These are phyloP conservation scores for Tenebrio molitor DNA, from an alignment of 1,140 invertebrate genomes.

Conservation along the genomic window DNA sequence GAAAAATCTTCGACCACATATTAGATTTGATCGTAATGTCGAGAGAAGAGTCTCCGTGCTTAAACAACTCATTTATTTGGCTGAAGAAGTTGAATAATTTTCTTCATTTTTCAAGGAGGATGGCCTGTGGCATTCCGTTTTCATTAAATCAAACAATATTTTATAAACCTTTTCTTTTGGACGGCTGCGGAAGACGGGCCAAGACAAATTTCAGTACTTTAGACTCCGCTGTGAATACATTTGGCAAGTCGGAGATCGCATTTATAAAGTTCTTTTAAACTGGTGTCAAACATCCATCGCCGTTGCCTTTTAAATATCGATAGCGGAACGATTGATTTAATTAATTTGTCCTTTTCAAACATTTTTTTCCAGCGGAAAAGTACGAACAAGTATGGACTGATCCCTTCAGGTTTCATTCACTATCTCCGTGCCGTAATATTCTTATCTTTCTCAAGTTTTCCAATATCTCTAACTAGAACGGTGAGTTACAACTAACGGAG, in stretches of 20 bases:
- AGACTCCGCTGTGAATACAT: conserved; percentile 53
- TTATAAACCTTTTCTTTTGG: conserved; percentile 55
- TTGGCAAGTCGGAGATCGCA: conserved; percentile 53
- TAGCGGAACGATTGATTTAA: not conserved
- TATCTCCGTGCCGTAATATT: not conserved
- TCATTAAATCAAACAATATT: conserved; percentile 58
- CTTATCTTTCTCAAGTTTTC: not conserved
- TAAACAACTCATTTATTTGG: conserved; percentile 11
- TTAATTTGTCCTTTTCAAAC: no score
- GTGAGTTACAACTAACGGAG: not conserved
- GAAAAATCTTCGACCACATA: no score
- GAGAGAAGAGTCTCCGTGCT: conserved; percentile 11
- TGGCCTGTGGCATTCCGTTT: conserved; percentile 49
- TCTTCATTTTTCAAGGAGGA: conserved; percentile 44
- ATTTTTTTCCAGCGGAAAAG: not conserved
- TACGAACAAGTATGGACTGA: not conserved
- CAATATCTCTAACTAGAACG: not conserved
- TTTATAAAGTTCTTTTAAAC: conserved; percentile 54
- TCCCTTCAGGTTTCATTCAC: not conserved
- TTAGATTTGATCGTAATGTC: not conserved
- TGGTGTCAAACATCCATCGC: conserved; percentile 39
- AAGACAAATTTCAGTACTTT: conserved; percentile 56
- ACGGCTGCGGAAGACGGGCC: conserved; percentile 52
- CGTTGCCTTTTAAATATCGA: conserved; percentile 7
- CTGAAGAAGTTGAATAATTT: conserved; percentile 31